Conservation (phyloP, 2,113 vertebrate genomes). For the Sclerurus mexicanus region DNA sequence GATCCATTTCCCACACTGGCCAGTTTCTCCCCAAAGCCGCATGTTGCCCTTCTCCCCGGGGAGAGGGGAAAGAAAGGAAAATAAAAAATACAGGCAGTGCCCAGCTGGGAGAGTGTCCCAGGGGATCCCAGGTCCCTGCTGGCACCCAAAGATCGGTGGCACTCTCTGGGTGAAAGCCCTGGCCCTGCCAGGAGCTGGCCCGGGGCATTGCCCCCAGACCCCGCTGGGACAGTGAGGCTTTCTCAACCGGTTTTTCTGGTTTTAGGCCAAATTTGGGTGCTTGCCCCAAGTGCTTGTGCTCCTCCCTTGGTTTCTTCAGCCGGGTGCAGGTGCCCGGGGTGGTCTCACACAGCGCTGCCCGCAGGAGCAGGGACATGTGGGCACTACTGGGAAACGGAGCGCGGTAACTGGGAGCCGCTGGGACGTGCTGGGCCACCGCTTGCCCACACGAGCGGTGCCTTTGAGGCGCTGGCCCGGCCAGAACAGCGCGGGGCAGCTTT, state of each 20-base stretch:
- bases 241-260: neutral
- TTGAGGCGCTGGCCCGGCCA: neutral
- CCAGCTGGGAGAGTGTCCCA: neutral
- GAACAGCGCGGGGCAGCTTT: neutral
- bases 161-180: neutral
- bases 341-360: rapidly evolving
- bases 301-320: neutral
- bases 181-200: no score
- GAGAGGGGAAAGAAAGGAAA: neutral
- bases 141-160: no score
- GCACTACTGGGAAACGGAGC: neutral
- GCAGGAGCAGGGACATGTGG: rapidly evolving
- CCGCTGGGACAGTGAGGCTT: rapidly evolving
- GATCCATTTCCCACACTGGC: neutral
- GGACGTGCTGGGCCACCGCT: neutral
- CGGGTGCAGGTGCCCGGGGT: rapidly evolving
- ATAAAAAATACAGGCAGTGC: neutral
- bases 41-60: neutral
- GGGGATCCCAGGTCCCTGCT: neutral
- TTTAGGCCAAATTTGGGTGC: neutral
- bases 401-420: neutral
- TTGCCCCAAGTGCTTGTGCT: neutral
- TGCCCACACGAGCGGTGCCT: neutral
- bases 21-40: neutral
- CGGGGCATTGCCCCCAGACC: neutral